Conservation (phyloP, 2,113 vertebrate genomes). For the Rhynchomys soricoides region DNA sequence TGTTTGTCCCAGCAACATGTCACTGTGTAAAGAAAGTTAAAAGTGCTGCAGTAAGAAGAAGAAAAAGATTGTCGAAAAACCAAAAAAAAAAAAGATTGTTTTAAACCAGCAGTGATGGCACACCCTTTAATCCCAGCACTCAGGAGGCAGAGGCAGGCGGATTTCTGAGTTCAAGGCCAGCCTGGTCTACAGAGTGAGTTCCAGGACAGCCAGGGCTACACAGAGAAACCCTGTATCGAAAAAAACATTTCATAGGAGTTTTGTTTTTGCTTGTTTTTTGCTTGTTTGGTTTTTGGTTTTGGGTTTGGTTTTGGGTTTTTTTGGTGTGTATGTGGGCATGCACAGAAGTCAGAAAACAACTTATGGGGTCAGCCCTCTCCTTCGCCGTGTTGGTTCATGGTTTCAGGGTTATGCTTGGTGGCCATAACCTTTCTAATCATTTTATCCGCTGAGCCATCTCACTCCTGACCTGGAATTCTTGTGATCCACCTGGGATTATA, state of each 20-base stretch:
- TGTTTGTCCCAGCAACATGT: no score
- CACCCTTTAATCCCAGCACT: neutral
- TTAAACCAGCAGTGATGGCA: neutral
- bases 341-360: neutral
- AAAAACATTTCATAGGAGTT: neutral
- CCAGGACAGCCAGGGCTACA: neutral
- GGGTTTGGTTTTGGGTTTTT: neutral
- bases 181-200: neutral
- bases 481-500: neutral
- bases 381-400: neutral
- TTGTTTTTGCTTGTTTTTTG: no score
- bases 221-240: neutral
- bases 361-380: neutral
- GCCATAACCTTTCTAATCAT: neutral
- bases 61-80: no score
- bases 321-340: neutral
- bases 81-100: no score
- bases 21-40: no score
- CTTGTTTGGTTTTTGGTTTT: no score
- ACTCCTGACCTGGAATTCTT: neutral
- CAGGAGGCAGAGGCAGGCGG: neutral
- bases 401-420: neutral
- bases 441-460: neutral
- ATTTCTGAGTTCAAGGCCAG: neutral
- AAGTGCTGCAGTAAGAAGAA: no score